Evolutionary conservation across 2,888 invertebrate genomes (phyloP), one percentile per base, ranked within the genome.

Genomic region (Drosophila recens): DNA sequence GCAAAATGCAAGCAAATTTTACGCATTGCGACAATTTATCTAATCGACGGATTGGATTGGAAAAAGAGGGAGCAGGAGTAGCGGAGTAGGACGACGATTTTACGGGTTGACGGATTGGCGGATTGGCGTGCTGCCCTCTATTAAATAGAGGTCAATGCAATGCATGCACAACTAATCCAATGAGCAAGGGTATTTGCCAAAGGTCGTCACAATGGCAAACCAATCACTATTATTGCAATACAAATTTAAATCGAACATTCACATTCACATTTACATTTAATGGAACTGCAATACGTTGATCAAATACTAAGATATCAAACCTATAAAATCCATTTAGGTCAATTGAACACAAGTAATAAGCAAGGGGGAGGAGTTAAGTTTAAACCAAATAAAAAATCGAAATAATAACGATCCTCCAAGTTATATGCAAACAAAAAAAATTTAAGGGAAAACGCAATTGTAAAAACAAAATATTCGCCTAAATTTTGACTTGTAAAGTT

Each of bases 111-210:
- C n/a, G n/a, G n/a, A 27, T 42, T 54, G 49, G 11, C 61, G 36
- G 34, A 13, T 46, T 27, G 38, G 13, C 10, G 6, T 56, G 46
- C 58, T 85, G 75, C 42, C 72, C 70, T 69, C 67, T 58, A 77
- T 75, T 69, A 49, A 75, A 84, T 74, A 56, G 72, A 73, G 78
- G 83, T 78, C 89, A 84, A 75, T 70, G 53, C 68, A 82, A 87
- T 86, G 65, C 62, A 80, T 72, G 38, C 40, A 13, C 10, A 70
- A 75, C 34, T 46, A 49, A 54, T 64, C 48, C 15, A 57, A 34
- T 17, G 30, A 15, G 11, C 15, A 63, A 43, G 51, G 64, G 46
- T 69, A 67, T 69, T 87, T 84, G 61, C 61, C 54, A 46, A 61
- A 67, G 43, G 49, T 43, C 42, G 49, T 43, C 42, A 15, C 4